Evolutionary conservation across 1,140 invertebrate genomes (phyloP), one percentile per base, ranked within the genome.

Genomic region (Dreissena rostriformis): DNA sequence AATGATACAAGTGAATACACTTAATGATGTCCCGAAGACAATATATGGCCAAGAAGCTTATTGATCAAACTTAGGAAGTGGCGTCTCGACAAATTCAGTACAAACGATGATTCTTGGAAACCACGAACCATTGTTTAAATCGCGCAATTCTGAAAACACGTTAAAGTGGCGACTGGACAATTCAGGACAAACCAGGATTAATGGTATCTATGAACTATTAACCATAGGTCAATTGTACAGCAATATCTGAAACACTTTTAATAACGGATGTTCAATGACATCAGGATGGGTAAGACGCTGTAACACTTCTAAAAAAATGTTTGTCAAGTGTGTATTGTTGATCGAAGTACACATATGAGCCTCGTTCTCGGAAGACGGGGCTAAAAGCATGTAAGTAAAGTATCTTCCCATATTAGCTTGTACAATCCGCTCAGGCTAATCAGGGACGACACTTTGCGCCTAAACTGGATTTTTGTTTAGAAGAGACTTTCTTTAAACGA

Each of bases 401-500:
- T 53, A 49, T 52, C 22, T 14, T 66, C 15, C 24, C 12, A 28
- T 19, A 65, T 65, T 61, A 12, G 19, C 8, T n/a, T n/a, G n/a
- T n/a, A n/a, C 52, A 5, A 39, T 39, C 39, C 39, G 39, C 39
- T 5, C 39, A 39, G 39, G 39, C 2, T 39, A 39, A 22, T 26
- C n/a, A n/a, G 24, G 22, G 39, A 61, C 19, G 61, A n/a, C 12
- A 14, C 51, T 28, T 26, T 26, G 10, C 28, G 24, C 65, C n/a
- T 82, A 39, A 39, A 39, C 8, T 2, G 39, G 39, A 39, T 2
- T 39, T 39, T 39, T 8, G 2, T 39, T 39, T 0, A 52, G 73
- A 79, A 68, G 68, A 84, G 74, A 77, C 86, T 12, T 39, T 71
- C 4, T 5, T 39, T 39, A 12, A 87, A 86, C 61, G 7, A 53